These are phyloP conservation scores for Nowickia ferox DNA, from an alignment of 2,888 invertebrate species.

Conservation along the genomic window DNA sequence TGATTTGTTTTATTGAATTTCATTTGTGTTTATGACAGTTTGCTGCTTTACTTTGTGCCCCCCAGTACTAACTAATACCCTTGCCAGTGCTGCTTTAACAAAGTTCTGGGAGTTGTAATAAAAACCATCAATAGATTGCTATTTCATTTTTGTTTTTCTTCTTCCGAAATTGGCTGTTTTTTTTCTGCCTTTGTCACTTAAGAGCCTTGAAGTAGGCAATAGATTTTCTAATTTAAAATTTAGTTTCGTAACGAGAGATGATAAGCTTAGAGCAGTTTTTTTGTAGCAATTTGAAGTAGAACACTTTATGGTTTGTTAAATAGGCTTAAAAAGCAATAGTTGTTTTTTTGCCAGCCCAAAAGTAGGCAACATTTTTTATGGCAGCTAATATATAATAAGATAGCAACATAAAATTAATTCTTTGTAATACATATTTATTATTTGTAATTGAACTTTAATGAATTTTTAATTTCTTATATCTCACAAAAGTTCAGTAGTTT, in stretches of 20 bases:
- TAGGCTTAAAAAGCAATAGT: background rate
- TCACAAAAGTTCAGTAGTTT: no score
- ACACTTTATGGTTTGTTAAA: background rate
- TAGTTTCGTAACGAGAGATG: background rate
- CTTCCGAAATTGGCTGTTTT: background rate
- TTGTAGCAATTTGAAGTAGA: background rate
- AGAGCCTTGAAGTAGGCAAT: conserved; percentile 42
- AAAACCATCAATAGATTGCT: conserved; percentile 43
- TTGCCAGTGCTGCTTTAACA: background rate
- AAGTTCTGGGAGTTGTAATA: background rate
- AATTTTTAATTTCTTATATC: no score
- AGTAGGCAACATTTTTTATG: background rate
- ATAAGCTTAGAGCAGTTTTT: background rate
- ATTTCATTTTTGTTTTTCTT: conserved; percentile 1
- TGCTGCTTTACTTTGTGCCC: background rate
- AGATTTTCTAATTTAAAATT: conserved; percentile 12
- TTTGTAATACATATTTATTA: background rate
- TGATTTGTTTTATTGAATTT: conserved; percentile 44
- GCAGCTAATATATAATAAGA: background rate
- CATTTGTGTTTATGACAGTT: conserved; percentile 50
- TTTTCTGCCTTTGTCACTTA: background rate
- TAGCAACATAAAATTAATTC: background rate
- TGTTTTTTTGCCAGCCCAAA: background rate
- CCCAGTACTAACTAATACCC: no score
- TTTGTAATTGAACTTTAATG: no score